phyloP scores from a whole-genome alignment of 2,797 vertebrate species.

The Hippopotamyrus pictus region DNA sequence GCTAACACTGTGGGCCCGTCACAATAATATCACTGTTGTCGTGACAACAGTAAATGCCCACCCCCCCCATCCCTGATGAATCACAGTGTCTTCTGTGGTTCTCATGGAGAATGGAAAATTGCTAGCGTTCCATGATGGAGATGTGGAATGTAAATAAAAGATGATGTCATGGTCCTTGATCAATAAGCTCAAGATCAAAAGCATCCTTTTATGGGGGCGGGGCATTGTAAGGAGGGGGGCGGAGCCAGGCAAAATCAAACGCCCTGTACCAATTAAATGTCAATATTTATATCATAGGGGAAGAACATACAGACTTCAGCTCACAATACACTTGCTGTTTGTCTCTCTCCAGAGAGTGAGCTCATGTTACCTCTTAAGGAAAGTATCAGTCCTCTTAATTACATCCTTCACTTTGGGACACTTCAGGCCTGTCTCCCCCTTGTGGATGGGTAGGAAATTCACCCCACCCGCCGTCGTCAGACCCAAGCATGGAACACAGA shows the following conservation, averaged over 20 bases:
- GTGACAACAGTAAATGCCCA: not conserved
- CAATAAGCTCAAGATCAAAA: not conserved
- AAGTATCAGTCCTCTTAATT: not conserved
- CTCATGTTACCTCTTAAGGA: not conserved
- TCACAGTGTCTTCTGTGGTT: not conserved
- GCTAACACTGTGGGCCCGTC: not conserved
- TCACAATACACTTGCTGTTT: not conserved
- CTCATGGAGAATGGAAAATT: not conserved
- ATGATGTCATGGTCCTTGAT: not conserved
- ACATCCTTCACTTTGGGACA: not conserved
- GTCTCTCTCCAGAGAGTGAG: not conserved
- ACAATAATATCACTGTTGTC: not conserved
- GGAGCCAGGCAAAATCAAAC: not conserved
- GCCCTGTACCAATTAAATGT: not conserved
- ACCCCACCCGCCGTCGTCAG: not conserved
- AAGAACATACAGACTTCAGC: not conserved
- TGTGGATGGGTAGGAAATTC: not conserved
- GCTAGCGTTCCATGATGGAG: not conserved
- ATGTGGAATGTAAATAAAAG: not conserved
- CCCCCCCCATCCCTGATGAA: not conserved
- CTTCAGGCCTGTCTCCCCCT: not conserved
- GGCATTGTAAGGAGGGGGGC: not conserved
- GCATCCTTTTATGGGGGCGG: not conserved
- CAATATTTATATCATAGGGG: conserved; percentile 2
- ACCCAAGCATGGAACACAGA: not conserved